These are phyloP conservation scores for Spongilla lacustris DNA, from an alignment of 37 sponge, comb jelly and placozoan genomes.

Conservation along the genomic window DNA sequence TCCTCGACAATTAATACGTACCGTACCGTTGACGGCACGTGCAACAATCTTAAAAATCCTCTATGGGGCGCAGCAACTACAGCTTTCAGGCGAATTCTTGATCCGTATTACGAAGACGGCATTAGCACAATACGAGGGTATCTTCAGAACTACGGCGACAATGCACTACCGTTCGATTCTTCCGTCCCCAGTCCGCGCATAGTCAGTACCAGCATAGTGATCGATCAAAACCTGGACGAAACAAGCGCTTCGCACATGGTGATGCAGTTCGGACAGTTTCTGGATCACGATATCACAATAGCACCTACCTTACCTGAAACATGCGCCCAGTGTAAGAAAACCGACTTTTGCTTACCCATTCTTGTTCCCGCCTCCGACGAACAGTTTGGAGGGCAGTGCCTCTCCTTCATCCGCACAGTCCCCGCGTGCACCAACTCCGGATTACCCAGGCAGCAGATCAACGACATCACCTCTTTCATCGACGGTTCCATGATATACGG, in stretches of 20 bases:
- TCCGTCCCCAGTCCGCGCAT: conserved; percentile 74
- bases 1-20: conserved; percentile 9
- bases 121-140: conserved; percentile 8
- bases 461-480: conserved; percentile 77
- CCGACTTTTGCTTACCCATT: conserved; percentile 85
- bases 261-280: conserved; percentile 93
- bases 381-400: conserved; percentile 62
- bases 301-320: conserved; percentile 53
- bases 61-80: conserved; percentile 65
- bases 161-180: not conserved
- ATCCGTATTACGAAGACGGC: conserved; percentile 75
- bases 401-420: conserved; percentile 79
- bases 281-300: conserved; percentile 84
- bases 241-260: conserved; percentile 47
- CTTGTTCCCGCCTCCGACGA: conserved; percentile 61
- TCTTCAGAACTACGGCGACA: not conserved
- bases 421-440: conserved; percentile 73
- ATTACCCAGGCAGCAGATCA: conserved; percentile 73
- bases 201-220: conserved; percentile 43
- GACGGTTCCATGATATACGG: conserved; percentile 78
- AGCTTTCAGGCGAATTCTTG: conserved; percentile 60
- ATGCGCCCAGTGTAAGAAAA: conserved; percentile 48
- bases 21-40: conserved; percentile 77
- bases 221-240: not conserved
- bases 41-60: conserved; percentile 80